A percentile compares a stretch with the other conserved stretches of the same genome.
These are phyloP conservation scores for Noturus placidus DNA, from an alignment of 2,113 vertebrate genomes.

Conservation along the genomic window DNA sequence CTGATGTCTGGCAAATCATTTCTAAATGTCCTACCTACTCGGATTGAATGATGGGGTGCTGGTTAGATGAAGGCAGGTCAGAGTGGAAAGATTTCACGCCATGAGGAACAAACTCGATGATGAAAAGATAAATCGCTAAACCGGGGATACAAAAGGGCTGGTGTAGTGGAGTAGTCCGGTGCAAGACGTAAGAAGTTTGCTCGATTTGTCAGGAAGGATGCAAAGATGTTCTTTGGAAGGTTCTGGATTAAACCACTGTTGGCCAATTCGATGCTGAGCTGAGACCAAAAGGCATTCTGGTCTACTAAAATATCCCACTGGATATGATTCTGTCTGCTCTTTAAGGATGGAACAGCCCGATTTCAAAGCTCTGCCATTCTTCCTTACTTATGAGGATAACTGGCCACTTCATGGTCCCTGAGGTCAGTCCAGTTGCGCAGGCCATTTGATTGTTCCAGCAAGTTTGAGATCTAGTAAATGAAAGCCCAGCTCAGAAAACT, in stretches of 20 bases:
- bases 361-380: background rate
- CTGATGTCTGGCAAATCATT: conserved; percentile 1
- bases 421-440: background rate
- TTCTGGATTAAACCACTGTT: background rate
- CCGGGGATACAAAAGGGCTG: too few relatives aligned
- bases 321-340: background rate
- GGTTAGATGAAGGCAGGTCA: background rate
- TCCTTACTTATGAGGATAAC: background rate
- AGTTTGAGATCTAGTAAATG: background rate
- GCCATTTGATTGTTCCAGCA: background rate
- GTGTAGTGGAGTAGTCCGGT: background rate
- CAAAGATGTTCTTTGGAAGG: background rate
- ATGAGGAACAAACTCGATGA: too few relatives aligned
- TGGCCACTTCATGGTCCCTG: background rate
- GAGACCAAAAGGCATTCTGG: background rate
- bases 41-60: background rate
- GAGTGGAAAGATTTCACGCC: background rate
- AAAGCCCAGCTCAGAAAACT: background rate
- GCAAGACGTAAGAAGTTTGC: background rate
- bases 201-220: background rate
- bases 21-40: background rate
- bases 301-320: background rate
- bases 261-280: background rate
- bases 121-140: background rate
- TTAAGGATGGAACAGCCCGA: background rate